A percentile compares a stretch with the other conserved stretches of the same genome.
Conservation (phyloP, 2,888 invertebrate species). For the Tubulanus polymorphus region DNA sequence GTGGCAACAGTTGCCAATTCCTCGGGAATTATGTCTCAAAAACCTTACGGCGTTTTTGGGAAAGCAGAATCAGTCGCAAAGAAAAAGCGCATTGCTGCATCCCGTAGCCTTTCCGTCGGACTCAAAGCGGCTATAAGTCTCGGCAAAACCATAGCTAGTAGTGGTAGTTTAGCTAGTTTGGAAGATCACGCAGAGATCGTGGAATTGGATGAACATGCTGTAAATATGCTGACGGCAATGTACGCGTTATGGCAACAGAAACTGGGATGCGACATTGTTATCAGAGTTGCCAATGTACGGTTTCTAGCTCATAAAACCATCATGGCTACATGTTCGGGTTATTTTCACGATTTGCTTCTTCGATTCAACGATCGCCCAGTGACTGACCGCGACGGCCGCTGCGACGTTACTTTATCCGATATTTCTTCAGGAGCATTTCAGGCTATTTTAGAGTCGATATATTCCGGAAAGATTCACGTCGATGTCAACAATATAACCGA, state of each 20-base stretch:
- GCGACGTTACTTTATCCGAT: slow-evolving; percentile 24
- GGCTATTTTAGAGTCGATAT: slow-evolving; percentile 29
- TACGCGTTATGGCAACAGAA: slow-evolving; percentile 34
- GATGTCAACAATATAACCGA: slow-evolving; percentile 26
- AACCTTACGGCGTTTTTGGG: too few relatives aligned
- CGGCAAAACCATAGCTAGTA: too few relatives aligned
- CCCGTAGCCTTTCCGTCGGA: too few relatives aligned
- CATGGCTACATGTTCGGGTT: slow-evolving; percentile 31
- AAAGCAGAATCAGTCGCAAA: too few relatives aligned
- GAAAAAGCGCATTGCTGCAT: too few relatives aligned
- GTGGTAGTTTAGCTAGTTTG: too few relatives aligned
- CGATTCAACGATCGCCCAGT: slow-evolving; percentile 7
- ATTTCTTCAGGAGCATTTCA: slow-evolving; percentile 21
- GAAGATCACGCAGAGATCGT: not conserved
- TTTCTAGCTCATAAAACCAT: slow-evolving; percentile 29
- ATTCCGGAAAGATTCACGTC: slow-evolving; percentile 29
- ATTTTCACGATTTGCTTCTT: slow-evolving; percentile 29
- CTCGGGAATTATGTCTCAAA: too few relatives aligned
- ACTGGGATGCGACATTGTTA: slow-evolving; percentile 28
- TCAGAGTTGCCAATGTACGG: slow-evolving; percentile 20
- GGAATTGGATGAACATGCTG: not conserved
- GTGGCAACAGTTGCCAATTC: too few relatives aligned
- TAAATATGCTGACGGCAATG: slow-evolving; percentile 24
- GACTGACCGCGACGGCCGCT: slow-evolving; percentile 3
- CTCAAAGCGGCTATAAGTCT: too few relatives aligned